Conservation (phyloP, 2,797 vertebrate species). For the Pangasius larnaudii region DNA sequence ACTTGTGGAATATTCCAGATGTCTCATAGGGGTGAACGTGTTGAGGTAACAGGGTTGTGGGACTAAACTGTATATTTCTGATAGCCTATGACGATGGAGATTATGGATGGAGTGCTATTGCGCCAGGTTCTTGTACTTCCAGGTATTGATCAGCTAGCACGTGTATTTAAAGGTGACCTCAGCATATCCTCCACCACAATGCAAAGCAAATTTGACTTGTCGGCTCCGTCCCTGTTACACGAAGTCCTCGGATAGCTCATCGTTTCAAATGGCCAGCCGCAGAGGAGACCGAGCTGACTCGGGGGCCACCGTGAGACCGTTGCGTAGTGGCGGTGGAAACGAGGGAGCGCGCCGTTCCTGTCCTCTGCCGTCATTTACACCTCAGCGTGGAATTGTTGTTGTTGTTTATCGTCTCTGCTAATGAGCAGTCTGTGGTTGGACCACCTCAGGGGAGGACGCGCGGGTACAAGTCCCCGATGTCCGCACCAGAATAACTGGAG, state of each 20-base stretch:
- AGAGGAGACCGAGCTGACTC: neutral
- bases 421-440: slow-evolving; percentile 34
- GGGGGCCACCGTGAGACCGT: neutral
- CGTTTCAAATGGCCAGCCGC: neutral
- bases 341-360: neutral
- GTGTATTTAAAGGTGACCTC: neutral
- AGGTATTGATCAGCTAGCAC: neutral
- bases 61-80: neutral
- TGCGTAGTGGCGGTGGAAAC: neutral
- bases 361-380: neutral
- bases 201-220: neutral
- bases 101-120: neutral
- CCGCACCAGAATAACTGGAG: neutral
- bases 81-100: neutral
- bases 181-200: neutral
- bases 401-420: slow-evolving; percentile 44
- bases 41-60: neutral
- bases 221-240: neutral
- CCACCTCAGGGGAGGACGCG: slow-evolving; percentile 16
- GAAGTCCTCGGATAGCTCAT: neutral
- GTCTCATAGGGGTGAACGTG: neutral
- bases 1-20: neutral
- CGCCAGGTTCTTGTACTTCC: neutral
- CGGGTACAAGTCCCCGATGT: slow-evolving; percentile 11
- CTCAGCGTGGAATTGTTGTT: neutral